phyloP scores from a whole-genome alignment of 1,140 invertebrate genomes.

The Leptopilina boulardi region DNA sequence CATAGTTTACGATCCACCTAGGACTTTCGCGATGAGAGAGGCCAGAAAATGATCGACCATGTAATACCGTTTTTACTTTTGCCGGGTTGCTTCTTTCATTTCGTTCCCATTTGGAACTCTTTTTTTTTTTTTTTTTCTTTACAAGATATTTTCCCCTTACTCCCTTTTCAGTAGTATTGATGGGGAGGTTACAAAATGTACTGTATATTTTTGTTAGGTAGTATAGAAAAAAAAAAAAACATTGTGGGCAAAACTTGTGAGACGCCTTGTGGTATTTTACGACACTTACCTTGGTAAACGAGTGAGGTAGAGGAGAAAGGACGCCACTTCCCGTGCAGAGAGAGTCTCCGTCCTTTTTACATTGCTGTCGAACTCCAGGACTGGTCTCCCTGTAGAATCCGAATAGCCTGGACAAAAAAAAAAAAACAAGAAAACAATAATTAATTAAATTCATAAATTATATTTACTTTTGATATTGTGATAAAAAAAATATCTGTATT shows the following conservation, averaged over 20 bases:
- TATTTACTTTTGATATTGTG: too few relatives aligned
- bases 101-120: background rate
- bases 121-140: background rate
- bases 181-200: background rate
- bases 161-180: background rate
- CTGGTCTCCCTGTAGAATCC: constrained; percentile 64
- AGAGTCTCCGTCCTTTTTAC: constrained; percentile 61
- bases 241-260: background rate
- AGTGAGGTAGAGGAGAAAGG: constrained; percentile 72
- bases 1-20: constrained; percentile 45
- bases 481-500: too few relatives aligned
- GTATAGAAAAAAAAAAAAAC: background rate
- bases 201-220: background rate
- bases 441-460: too few relatives aligned
- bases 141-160: background rate
- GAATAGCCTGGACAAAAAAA: constrained; percentile 63
- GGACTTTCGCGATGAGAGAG: constrained; percentile 36
- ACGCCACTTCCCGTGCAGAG: constrained; percentile 68
- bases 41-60: constrained; percentile 38
- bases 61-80: constrained; percentile 42
- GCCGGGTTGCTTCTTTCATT: constrained; percentile 30
- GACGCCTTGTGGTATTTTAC: background rate
- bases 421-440: background rate
- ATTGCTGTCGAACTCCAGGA: constrained; percentile 69
- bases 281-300: constrained; percentile 70